Evolutionary conservation across 2,113 vertebrate species (phyloP), one percentile per base, ranked within the genome.

Genomic region (Neolamprologus ventralis): DNA sequence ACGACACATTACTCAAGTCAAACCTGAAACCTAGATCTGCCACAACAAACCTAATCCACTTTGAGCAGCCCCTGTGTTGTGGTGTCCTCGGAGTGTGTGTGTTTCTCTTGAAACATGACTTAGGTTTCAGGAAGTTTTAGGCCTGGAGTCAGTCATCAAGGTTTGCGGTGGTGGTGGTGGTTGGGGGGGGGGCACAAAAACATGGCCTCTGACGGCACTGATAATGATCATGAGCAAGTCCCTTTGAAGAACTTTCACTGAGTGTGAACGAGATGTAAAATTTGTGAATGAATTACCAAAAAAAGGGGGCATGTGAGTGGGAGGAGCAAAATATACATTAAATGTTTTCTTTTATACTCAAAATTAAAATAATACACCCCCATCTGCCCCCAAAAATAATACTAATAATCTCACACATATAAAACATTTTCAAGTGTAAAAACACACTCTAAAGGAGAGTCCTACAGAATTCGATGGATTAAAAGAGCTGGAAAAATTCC

Each of bases 21-120:
- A 94, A 93, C 90, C 92, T 93, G 91, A 93, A 94, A 94, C 94
- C 92, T 78, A 94, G 95, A 96, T 95, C 95, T 95, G 91, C 92
- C 95, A 95, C 93, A 94, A 94, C 92, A 93, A 95, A 95, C 90
- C 94, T 95, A 95, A 94, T 95, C 87, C 93, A 54, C 91, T 93
- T 92, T 94, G 94, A 94, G 92, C 92, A 90, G 91, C 83, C 87
- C 40, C 73, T 93, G 87, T 92, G 94, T 92, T 89, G 92, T 63
- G 80, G 89, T 90, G 93, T 95, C 91, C 94, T 93, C 54, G 3
- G 88, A 90, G 89, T 94, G 91, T 92, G 84, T 85, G 83, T 89
- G 90, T 91, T 95, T 91, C 84, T 87, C 85, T 94, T 93, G 90
- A 92, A 91, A 82, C 85, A 26, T 19, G 85, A 91, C 88, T 95